phyloP scores from a whole-genome alignment of 2,888 invertebrate species.

The Flexamia atlantica region DNA sequence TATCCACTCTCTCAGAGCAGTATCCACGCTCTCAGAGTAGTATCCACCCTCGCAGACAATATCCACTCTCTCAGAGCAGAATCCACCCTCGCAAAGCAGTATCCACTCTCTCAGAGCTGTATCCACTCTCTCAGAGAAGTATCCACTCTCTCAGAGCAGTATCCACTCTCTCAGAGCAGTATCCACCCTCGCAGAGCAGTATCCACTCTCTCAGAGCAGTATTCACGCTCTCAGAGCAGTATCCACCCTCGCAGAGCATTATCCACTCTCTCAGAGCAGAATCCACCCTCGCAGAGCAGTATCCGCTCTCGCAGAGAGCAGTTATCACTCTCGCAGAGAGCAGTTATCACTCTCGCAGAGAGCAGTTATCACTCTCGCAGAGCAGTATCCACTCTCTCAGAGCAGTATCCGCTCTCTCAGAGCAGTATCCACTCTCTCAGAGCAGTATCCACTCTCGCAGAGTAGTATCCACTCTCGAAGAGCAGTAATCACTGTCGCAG shows the following conservation, averaged over 20 bases:
- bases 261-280: neutral
- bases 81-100: neutral
- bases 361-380: no score
- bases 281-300: slow-evolving; percentile 1
- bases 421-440: no score
- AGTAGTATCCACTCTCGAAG: no score
- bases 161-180: neutral
- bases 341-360: neutral
- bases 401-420: no score
- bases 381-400: no score
- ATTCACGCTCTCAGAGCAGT: neutral
- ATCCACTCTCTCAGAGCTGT: neutral
- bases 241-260: neutral
- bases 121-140: neutral
- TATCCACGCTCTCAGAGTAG: no score
- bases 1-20: no score
- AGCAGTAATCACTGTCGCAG: no score
- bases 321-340: neutral
- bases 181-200: neutral
- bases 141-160: neutral
- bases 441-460: no score
- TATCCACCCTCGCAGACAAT: no score
- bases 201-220: neutral
- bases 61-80: no score
- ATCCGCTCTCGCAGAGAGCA: neutral